Percentiles rank a stretch among this genome's conserved stretches.
phyloP scores from a whole-genome alignment of 2,113 vertebrate genomes.

The Oncorhynchus gorbuscha region DNA sequence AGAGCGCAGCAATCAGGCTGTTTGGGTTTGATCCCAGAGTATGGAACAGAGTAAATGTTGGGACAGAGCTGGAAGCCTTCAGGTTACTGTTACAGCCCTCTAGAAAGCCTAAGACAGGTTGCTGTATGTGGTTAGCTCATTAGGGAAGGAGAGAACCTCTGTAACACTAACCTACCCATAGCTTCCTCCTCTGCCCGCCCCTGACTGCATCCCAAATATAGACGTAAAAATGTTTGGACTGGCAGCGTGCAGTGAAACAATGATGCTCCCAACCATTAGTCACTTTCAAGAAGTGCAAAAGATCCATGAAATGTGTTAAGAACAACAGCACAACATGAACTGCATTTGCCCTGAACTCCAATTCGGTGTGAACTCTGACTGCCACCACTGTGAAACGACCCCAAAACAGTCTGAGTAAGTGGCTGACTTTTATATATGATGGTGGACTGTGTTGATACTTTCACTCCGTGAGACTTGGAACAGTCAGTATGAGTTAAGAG shows the following conservation, averaged over 20 bases:
- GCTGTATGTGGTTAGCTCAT: slow-evolving; percentile 48
- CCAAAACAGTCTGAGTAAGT: slow-evolving; percentile 37
- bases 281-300: slow-evolving; percentile 57
- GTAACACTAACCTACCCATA: slow-evolving; percentile 39
- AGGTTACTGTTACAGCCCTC: slow-evolving; percentile 44
- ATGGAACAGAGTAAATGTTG: not conserved
- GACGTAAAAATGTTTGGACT: slow-evolving; percentile 69
- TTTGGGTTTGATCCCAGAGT: slow-evolving; percentile 43
- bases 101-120: slow-evolving; percentile 45
- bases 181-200: slow-evolving; percentile 20
- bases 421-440: slow-evolving; percentile 23
- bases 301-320: slow-evolving; percentile 42
- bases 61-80: slow-evolving; percentile 21
- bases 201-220: slow-evolving; percentile 47
- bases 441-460: slow-evolving; percentile 33
- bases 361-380: slow-evolving; percentile 60
- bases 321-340: not conserved
- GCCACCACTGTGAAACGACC: slow-evolving; percentile 60
- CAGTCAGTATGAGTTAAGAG: slow-evolving; percentile 28
- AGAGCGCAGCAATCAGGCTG: slow-evolving; percentile 55
- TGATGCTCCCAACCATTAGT: slow-evolving; percentile 55
- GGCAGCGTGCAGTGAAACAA: slow-evolving; percentile 45
- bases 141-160: slow-evolving; percentile 32
- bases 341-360: slow-evolving; percentile 12
- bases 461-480: slow-evolving; percentile 30